Conservation (phyloP, 2,888 invertebrate species). For the Zelleria hepariella region DNA sequence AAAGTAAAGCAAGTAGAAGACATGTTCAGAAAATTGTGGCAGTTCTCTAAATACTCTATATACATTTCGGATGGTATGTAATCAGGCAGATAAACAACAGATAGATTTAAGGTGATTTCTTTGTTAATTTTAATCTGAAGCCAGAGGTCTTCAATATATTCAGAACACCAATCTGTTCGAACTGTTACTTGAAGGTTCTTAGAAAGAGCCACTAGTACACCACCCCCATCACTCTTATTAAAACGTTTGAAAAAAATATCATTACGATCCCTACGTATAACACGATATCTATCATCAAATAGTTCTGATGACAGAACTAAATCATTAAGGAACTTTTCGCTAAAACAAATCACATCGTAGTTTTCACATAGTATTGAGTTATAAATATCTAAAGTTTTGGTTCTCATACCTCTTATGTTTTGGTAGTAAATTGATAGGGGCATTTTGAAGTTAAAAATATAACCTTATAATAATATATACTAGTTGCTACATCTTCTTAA, state of each 20-base stretch:
- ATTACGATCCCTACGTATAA: constrained; percentile 3
- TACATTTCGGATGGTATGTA: background rate
- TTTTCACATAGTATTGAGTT: background rate
- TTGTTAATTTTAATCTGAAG: background rate
- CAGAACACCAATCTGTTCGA: background rate
- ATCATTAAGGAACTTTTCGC: constrained; percentile 6
- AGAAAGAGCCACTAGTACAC: constrained; percentile 3
- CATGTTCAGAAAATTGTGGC: background rate
- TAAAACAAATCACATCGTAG: constrained; percentile 5
- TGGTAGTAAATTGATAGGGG: constrained; percentile 5
- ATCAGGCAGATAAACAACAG: constrained; percentile 1
- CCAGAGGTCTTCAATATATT: constrained; percentile 6
- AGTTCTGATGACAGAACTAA: constrained; percentile 1
- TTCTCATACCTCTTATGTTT: constrained; percentile 4
- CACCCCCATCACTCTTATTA: constrained; percentile 4
- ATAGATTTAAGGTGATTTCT: background rate
- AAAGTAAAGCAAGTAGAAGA: background rate
- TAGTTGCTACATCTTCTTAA: background rate
- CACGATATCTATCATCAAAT: constrained; percentile 3
- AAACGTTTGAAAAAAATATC: too few relatives aligned
- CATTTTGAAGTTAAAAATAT: background rate
- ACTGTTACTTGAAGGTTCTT: background rate
- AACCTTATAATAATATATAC: background rate
- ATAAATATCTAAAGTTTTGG: background rate
- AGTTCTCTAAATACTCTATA: background rate